Evolutionary conservation across 2,113 vertebrate genomes (phyloP).

Genomic region (Eupsittula cactorum): DNA sequence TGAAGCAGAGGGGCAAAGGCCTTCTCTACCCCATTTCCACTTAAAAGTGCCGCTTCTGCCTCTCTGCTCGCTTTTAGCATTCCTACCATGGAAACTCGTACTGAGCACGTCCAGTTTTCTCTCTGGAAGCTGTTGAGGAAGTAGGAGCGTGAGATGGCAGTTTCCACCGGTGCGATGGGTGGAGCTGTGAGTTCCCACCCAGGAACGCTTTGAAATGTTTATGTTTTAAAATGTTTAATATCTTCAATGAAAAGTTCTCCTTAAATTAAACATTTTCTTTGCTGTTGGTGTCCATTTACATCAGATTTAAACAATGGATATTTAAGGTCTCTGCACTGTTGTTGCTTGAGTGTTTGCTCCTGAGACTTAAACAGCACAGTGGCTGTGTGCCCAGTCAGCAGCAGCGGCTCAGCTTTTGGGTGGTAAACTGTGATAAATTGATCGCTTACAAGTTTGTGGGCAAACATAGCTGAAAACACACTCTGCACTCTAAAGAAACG

Average conservation of each 20-base stretch:
- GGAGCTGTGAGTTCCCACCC: not conserved
- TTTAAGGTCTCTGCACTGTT: not conserved
- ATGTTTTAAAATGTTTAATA: not conserved
- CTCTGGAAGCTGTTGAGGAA: not conserved
- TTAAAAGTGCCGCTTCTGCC: not conserved
- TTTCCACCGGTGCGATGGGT: not conserved
- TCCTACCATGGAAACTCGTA: fast-evolving
- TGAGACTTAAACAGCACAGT: not conserved
- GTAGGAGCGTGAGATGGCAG: not conserved
- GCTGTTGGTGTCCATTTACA: fast-evolving
- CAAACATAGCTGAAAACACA: not conserved
- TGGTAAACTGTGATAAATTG: not conserved
- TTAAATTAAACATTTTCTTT: fast-evolving
- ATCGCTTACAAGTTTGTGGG: not conserved
- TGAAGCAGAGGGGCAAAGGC: not conserved
- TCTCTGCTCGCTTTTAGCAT: not conserved
- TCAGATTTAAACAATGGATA: fast-evolving
- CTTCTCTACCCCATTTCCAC: fast-evolving
- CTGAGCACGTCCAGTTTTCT: fast-evolving
- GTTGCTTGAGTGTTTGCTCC: not conserved
- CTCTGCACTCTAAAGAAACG: not conserved
- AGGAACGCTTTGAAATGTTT: not conserved
- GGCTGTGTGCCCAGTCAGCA: not conserved
- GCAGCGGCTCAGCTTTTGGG: not conserved
- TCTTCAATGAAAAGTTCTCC: not conserved